Conservation (phyloP, 2,888 invertebrate genomes). For the Melipona beecheii region DNA sequence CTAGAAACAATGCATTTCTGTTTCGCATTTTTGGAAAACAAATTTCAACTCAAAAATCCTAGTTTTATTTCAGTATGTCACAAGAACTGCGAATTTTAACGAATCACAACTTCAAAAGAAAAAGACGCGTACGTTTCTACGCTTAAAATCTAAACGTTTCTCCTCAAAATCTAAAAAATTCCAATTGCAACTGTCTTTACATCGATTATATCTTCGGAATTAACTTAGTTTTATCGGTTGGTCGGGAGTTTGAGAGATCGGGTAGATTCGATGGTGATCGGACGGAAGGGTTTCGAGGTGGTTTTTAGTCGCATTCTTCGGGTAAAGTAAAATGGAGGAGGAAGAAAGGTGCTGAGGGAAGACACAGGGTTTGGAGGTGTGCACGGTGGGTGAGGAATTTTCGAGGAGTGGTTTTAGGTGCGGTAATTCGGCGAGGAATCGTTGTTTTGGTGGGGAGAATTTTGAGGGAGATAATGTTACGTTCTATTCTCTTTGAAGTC, state of each 20-base stretch:
- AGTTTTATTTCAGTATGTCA: no score
- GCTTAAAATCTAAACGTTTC: no score
- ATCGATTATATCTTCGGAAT: not conserved
- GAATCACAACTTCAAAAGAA: no score
- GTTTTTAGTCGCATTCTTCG: constrained; percentile 28
- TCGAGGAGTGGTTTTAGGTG: constrained; percentile 10
- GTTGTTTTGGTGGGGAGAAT: not conserved
- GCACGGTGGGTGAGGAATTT: constrained; percentile 10
- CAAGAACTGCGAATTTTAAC: no score
- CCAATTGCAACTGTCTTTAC: not conserved
- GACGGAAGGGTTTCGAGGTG: not conserved
- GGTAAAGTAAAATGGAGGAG: not conserved
- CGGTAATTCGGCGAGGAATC: not conserved
- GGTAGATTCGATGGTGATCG: constrained; percentile 5
- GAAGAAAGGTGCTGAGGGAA: not conserved
- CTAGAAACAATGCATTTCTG: no score
- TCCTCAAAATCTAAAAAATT: no score
- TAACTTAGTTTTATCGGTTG: not conserved
- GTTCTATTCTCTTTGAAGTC: no score
- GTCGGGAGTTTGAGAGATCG: not conserved
- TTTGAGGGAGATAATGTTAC: no score
- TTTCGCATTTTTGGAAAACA: no score
- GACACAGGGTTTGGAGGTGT: not conserved
- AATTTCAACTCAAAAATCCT: no score
- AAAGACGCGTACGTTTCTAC: no score